A percentile compares a stretch with the other conserved stretches of the same genome.
These are phyloP conservation scores for Drosophila austrosaltans DNA, from an alignment of 2,888 invertebrate species.

Conservation along the genomic window DNA sequence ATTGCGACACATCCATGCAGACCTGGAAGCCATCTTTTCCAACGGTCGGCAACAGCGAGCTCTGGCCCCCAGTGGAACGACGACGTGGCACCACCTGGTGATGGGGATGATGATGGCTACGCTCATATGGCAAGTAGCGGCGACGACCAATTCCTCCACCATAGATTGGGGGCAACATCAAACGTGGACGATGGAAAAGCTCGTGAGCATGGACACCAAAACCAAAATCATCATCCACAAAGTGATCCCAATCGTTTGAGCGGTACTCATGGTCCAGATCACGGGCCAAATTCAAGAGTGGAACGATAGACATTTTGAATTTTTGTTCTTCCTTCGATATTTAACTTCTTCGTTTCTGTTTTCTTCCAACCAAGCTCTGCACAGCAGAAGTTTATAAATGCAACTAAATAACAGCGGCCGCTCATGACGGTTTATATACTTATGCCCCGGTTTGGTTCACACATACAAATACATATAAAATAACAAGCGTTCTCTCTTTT, in stretches of 20 bases:
- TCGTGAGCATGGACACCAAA: constrained; percentile 74
- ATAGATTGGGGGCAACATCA: constrained; percentile 51
- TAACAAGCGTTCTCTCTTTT: constrained; percentile 28
- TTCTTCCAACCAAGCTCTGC: constrained; percentile 16
- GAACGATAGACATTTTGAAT: constrained; percentile 61
- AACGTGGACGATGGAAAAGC: constrained; percentile 73
- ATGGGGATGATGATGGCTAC: constrained; percentile 40
- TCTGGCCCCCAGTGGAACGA: constrained; percentile 82
- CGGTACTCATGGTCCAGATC: constrained; percentile 57
- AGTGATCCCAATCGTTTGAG: constrained; percentile 51
- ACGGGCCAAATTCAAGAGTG: constrained; percentile 59
- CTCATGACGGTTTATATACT: constrained; percentile 52
- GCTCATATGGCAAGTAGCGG: constrained; percentile 60
- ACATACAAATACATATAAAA: constrained; percentile 32
- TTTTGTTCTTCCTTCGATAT: constrained; percentile 7
- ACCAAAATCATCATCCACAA: constrained; percentile 69
- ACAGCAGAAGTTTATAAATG: constrained; percentile 18
- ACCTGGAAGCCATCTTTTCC: constrained; percentile 89
- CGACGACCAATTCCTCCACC: constrained; percentile 50
- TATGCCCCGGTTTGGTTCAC: constrained; percentile 38
- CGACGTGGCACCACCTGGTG: constrained; percentile 85
- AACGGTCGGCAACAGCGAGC: constrained; percentile 58
- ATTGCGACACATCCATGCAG: constrained; percentile 89
- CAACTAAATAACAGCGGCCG: constrained; percentile 30
- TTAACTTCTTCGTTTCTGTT: neutral